Conservation (phyloP, 1,140 invertebrate species). For the Trigoniulus corallinus region DNA sequence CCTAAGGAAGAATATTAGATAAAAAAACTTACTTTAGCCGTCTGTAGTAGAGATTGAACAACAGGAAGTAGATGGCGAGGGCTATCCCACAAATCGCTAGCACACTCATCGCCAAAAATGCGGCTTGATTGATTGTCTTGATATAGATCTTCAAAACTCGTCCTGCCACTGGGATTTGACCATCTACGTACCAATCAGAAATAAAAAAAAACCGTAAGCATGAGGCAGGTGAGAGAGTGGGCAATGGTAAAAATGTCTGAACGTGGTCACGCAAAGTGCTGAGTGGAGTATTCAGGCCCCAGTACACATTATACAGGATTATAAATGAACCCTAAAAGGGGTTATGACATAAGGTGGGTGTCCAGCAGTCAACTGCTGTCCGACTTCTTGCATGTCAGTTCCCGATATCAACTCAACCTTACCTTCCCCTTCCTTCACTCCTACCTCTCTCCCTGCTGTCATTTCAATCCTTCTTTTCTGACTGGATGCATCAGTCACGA, state of each 20-base stretch:
- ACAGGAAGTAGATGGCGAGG: conserved; percentile 55
- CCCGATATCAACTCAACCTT: too few species aligned
- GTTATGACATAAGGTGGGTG: too few species aligned
- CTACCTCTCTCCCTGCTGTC: too few species aligned
- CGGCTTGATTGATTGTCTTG: conserved; percentile 52
- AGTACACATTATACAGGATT: background rate
- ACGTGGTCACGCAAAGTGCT: background rate
- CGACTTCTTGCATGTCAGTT: too few species aligned
- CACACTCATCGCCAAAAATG: conserved; percentile 47
- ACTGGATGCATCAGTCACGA: too few species aligned
- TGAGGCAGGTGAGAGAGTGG: too few species aligned
- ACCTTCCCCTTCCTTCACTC: too few species aligned
- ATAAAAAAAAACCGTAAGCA: background rate
- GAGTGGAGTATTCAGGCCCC: background rate
- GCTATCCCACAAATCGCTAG: conserved; percentile 57
- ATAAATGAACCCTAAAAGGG: too few species aligned
- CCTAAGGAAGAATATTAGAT: too few species aligned
- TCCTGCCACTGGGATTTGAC: conserved; percentile 56
- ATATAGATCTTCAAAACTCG: conserved; percentile 48
- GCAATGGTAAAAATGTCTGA: too few species aligned
- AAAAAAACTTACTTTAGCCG: conserved; percentile 67
- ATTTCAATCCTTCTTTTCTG: too few species aligned
- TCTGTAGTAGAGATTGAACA: conserved; percentile 72
- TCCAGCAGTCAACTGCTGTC: too few species aligned
- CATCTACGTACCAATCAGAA: conserved; percentile 28